These are phyloP conservation scores for Brachionus koreanus DNA, from an alignment of 1,140 invertebrate species.

Conservation along the genomic window DNA sequence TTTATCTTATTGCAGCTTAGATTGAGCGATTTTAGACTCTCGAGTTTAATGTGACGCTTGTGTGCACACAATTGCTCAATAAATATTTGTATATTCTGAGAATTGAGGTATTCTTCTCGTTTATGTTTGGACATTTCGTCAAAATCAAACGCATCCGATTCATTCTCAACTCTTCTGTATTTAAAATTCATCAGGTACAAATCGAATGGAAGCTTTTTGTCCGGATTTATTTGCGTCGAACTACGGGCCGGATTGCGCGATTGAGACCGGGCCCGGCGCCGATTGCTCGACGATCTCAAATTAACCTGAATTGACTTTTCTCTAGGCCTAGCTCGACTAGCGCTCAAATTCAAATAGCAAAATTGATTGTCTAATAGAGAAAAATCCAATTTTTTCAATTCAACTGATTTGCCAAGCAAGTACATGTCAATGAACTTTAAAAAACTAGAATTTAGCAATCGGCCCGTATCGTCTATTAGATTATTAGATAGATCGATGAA, in stretches of 20 bases:
- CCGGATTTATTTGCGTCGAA: neutral
- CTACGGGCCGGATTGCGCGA: neutral
- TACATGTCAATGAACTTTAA: constrained; percentile 21
- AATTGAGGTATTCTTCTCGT: neutral
- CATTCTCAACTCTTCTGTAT: neutral
- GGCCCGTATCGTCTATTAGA: constrained; percentile 64
- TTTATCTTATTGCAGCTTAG: constrained; percentile 44
- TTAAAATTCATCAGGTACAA: constrained; percentile 28
- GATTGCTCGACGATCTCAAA: constrained; percentile 22
- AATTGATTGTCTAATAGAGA: constrained; percentile 28
- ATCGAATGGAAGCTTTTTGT: constrained; percentile 31
- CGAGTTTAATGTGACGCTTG: constrained; percentile 40
- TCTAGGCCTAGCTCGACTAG: neutral
- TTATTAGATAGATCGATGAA: constrained; percentile 90
- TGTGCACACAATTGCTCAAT: constrained; percentile 22
- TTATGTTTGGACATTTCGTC: neutral
- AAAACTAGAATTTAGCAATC: neutral
- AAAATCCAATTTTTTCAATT: constrained; percentile 14
- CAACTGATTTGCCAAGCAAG: neutral
- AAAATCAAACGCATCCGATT: neutral
- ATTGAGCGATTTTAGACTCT: constrained; percentile 45
- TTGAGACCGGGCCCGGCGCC: constrained; percentile 21
- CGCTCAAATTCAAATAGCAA: constrained; percentile 29
- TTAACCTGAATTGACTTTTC: constrained; percentile 12
- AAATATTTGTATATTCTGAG: constrained; percentile 41